Evolutionary conservation across 1,140 invertebrate species (phyloP).

Genomic region (Cylas formicarius): DNA sequence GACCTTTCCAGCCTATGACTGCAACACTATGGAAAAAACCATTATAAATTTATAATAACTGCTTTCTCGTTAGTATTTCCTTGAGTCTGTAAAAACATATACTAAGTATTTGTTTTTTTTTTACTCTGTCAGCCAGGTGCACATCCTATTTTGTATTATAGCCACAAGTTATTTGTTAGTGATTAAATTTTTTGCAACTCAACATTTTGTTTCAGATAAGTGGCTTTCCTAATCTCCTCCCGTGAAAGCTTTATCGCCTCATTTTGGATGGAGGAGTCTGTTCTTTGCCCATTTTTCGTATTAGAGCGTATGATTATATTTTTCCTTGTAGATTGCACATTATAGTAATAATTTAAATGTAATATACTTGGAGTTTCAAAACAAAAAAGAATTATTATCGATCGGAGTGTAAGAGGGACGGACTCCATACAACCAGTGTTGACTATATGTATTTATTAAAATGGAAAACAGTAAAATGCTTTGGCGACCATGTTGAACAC

Average conservation of each 20-base stretch:
- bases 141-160: no score
- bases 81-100: no score
- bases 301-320: constrained; percentile 27
- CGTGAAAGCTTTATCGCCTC: neutral
- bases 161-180: no score
- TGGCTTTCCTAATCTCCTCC: no score
- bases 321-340: constrained; percentile 35
- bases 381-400: constrained; percentile 8
- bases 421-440: constrained; percentile 5
- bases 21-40: no score
- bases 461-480: neutral
- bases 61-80: no score
- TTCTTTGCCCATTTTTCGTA: constrained; percentile 29
- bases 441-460: constrained; percentile 1
- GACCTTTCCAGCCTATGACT: no score
- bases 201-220: constrained; percentile 28
- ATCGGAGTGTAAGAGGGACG: constrained; percentile 2
- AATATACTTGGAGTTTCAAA: constrained; percentile 28
- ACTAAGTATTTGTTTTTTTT: no score
- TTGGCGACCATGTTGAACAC: neutral
- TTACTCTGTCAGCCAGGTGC: no score
- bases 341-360: constrained; percentile 31
- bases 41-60: no score
- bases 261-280: constrained; percentile 4
- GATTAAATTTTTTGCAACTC: no score